Evolutionary conservation across 2,113 vertebrate species (phyloP).

Genomic region (Cyrtonyx montezumae): DNA sequence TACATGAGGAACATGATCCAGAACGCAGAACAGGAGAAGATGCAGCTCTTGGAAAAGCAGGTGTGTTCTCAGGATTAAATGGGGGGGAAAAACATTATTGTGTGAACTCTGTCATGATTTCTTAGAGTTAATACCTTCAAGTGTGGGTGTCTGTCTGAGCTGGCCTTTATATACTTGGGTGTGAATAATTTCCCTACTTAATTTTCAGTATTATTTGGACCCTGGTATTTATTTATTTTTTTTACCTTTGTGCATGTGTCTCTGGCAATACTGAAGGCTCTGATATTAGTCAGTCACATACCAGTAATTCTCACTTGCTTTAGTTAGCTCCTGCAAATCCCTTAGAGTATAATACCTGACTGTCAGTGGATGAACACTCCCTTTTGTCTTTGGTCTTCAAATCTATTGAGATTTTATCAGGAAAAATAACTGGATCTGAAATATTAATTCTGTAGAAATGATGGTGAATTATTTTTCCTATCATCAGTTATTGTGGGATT

Average conservation of each 20-base stretch:
- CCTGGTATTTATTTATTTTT: background rate
- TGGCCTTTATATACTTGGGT: background rate
- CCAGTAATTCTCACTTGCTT: background rate
- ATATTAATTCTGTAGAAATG: background rate
- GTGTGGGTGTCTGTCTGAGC: background rate
- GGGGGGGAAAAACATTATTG: background rate
- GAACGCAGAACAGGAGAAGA: slow-evolving; percentile 85
- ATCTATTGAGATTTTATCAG: background rate
- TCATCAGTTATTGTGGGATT: background rate
- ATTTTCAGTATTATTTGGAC: background rate
- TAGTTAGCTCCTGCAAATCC: background rate
- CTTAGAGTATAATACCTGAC: background rate
- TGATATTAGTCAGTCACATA: background rate
- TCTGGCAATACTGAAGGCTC: background rate
- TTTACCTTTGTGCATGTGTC: background rate
- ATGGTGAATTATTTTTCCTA: background rate
- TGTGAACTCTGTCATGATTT: background rate
- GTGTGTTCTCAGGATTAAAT: slow-evolving; percentile 62
- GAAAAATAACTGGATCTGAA: background rate
- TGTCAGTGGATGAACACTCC: background rate
- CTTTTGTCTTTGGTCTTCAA: background rate
- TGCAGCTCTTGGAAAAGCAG: slow-evolving; percentile 85
- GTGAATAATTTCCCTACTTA: background rate
- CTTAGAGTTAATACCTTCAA: background rate
- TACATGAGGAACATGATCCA: slow-evolving; percentile 90